Base-by-base conservation (phyloP, 2,888 invertebrate genomes). In the Siphlonurus alternatus region DNA sequence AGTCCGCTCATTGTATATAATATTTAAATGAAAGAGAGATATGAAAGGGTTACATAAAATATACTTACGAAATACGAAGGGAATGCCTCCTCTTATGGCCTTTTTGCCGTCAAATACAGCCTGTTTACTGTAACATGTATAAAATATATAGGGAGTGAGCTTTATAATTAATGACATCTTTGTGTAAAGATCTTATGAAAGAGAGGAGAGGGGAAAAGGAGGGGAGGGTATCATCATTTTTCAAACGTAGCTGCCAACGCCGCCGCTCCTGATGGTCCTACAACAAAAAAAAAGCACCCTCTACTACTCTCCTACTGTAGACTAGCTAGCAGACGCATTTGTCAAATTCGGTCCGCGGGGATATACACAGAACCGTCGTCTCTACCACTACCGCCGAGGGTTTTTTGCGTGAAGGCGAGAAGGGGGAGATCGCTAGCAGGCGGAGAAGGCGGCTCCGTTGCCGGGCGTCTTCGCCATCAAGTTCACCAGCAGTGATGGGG, bases 51-150 rank as follows among this genome's bases (percentile, higher is more conserved):
- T 3, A 54, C 2, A 25, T 20, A 22, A 15, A 22, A 23, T 51
- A 53, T 75, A 89, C 94, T 93, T 84, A 96, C 95, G 96, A 78
- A 96, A 96, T 69, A 96, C 92, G 77, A 96, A 89, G 67, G 96
- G 96, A 76, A 96, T 93, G 72, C 96, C 96, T 72, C 96, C 96
- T 74, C 96, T 83, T 75, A 96, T 96, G 68, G 95, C 89, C 76
- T 94, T 89, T 77, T 94, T 94, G 70, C 94, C 94, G 79, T 96
- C 95, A 79, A 95, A 96, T 65, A 94, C 87, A 63, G 96, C 92
- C 78, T 93, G 88, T 80, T 95, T 93, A 78, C 93, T 93, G 81
- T 66, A 84, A 83, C 68, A 72, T 61, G 72, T 71, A 71, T 64
- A 67, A 67, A 67, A 66, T 64, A 61, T 65, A 20, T 63, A 22